phyloP scores from a whole-genome alignment of 23 tunicate species.

The Styela plicata region DNA sequence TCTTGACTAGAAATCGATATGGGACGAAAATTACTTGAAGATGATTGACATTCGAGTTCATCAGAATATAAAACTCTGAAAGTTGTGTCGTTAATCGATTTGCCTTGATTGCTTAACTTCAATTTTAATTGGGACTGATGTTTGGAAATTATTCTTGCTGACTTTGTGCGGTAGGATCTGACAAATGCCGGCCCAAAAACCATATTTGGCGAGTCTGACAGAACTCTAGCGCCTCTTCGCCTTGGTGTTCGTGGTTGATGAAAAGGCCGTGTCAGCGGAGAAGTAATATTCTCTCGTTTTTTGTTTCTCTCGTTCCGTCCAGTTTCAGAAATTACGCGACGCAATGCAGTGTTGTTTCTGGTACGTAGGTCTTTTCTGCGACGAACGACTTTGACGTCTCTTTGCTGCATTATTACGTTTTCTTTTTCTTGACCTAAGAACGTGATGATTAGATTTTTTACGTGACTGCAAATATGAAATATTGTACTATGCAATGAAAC shows the following conservation, averaged over 20 bases:
- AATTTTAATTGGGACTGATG: not conserved
- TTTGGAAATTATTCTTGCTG: constrained; percentile 9
- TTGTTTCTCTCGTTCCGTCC: not conserved
- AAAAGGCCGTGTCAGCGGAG: not conserved
- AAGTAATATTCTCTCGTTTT: not conserved
- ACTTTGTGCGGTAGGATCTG: constrained; percentile 14
- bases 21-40: not conserved
- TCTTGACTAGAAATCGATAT: constrained; percentile 4
- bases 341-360: not conserved
- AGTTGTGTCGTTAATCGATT: not conserved
- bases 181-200: constrained; percentile 1
- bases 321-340: not conserved
- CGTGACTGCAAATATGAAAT: not conserved
- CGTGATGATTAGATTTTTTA: not conserved
- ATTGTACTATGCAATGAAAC: too few relatives aligned
- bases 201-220: not conserved
- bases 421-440: not conserved
- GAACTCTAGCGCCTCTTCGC: not conserved
- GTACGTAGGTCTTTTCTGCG: not conserved
- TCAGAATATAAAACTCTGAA: not conserved
- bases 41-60: constrained; percentile 11
- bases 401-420: not conserved
- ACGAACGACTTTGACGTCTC: not conserved
- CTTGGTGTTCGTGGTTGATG: constrained; percentile 2
- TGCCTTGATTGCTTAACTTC: not conserved